Evolutionary conservation across 2,797 vertebrate genomes (phyloP), one percentile per base, ranked within the genome.

Genomic region (Coreius guichenoti): DNA sequence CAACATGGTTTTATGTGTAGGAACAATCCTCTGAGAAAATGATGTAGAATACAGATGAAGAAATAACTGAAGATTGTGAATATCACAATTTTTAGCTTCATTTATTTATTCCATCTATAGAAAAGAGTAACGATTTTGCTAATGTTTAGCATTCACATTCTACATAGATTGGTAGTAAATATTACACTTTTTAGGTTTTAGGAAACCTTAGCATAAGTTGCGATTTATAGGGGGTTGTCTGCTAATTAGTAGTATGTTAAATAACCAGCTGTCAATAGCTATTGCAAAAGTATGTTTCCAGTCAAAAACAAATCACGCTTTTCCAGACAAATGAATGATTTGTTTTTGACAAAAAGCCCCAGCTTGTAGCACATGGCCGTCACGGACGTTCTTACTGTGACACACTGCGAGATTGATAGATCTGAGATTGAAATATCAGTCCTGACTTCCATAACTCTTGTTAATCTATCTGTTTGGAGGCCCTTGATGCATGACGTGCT

Each of bases 381-480:
- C 14, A 61, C 8, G 0, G 54, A 61, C 29, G 36, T 47, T 81
- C 54, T 74, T 88, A 88, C 76, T 84, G 73, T 80, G 61, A 72
- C 68, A 72, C 61, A n/a, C 73, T 43, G 36, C 8, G 31, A 76
- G 74, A 78, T 17, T 78, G 85, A 78, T 86, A 65, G 73, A 74
- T 51, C 67, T 80, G 43, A 85, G 79, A 84, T 82, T 86, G 80
- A 77, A 81, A 83, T 79, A 75, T 84, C 78, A 79, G 36, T 79
- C 82, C 67, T 67, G 82, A 61, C 82, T 74, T 51, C 33, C 58
- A 49, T 74, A n/a, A 51, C 69, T 51, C 68, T 80, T 65, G 69
- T 77, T 86, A 80, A 83, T 83, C 82, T 86, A 75, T 82, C 84
- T 80, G 33, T 86, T 88, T 80, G 72, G 84, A 74, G 61, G 68